phyloP scores from a whole-genome alignment of 2,888 invertebrate genomes.

The Callyntrura guangdongensis region DNA sequence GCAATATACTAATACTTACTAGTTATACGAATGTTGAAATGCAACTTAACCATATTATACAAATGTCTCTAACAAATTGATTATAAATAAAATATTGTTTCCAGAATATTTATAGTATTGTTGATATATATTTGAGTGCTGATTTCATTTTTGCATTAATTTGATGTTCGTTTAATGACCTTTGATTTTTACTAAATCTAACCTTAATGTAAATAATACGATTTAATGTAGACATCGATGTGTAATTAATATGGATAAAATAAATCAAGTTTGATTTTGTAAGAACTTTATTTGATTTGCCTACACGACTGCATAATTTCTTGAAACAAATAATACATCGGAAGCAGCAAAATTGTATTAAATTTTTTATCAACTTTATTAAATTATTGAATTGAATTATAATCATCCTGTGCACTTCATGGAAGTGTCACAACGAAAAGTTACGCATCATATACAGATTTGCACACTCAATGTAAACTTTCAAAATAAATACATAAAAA shows the following conservation, averaged over 20 bases:
- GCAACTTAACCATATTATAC: background rate
- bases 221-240: background rate
- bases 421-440: background rate
- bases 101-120: background rate
- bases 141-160: constrained; percentile 27
- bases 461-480: background rate
- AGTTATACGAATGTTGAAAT: background rate
- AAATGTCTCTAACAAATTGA: background rate
- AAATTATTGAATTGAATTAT: background rate
- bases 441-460: background rate
- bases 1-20: constrained; percentile 53
- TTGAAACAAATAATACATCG: background rate
- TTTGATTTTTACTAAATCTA: background rate
- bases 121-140: background rate
- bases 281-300: background rate
- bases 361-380: constrained; percentile 44
- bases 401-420: constrained; percentile 18
- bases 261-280: too few species aligned
- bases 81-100: background rate
- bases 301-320: background rate
- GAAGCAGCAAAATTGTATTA: background rate
- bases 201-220: background rate
- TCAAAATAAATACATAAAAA: constrained; percentile 14
- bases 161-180: background rate
- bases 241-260: background rate